Base-by-base conservation (phyloP, 2,113 vertebrate genomes). In the Ailurus styani region DNA sequence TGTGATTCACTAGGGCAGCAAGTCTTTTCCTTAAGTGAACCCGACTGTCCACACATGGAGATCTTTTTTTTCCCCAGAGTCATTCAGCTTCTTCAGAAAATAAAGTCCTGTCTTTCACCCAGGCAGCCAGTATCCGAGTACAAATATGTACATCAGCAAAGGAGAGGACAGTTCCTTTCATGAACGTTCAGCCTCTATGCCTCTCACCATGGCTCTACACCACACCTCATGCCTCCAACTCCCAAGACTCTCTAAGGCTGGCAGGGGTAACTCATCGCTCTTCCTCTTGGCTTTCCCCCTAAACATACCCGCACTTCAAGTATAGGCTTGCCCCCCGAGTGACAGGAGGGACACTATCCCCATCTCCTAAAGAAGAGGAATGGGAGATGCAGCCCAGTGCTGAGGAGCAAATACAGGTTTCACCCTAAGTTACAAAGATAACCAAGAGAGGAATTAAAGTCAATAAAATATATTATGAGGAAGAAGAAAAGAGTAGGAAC, bases 61-160 rank as follows among this genome's bases (percentile, higher is more conserved):
- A n/a, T 55, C 75, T 77, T 91, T 96, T 78, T 47, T 57, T n/a
- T n/a, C n/a, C n/a, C 23, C 13, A 60, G 13, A 18, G 47, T 57
- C 68, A 66, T n/a, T 84, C 47, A 47, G 11, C 85, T 91, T 95
- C 62, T 95, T 94, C 77, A 91, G 77, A 95, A 78, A 95, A 87
- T 34, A 66, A 81, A 37, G 8, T 60, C 31, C 18, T 50, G 60
- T 73, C 70, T 78, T 96, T 27, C 52, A 62, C 45, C 13, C 29
- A 64, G 34, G 14, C 5, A 52, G 64, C 50, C 4, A 12, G 45
- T 29, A 66, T 27, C 45, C 89, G 20, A 81, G 21, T 9, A 27
- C 37, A 89, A 86, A 57, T 31, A 2, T 29, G 20, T 4, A 10
- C 7, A 52, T 42, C 64, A 50, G 57, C 52, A 82, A 85, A 5